These are phyloP conservation scores for Hyles lineata DNA, from an alignment of 2,888 invertebrate species.

Conservation along the genomic window DNA sequence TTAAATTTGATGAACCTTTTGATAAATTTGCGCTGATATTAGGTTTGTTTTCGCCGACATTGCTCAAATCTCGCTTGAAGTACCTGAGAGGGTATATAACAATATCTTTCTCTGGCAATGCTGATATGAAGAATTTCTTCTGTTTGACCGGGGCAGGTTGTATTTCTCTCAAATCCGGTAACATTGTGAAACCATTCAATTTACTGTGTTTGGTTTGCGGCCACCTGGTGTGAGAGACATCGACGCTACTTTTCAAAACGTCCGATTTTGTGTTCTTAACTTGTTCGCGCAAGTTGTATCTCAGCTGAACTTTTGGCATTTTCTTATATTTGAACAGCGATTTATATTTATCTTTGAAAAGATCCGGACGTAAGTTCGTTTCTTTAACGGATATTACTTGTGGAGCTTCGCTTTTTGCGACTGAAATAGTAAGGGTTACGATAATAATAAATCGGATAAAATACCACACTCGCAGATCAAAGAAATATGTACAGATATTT, in stretches of 20 bases:
- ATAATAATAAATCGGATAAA: neutral
- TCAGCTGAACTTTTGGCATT: slow-evolving; percentile 65
- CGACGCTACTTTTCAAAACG: slow-evolving; percentile 49
- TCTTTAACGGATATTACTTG: slow-evolving; percentile 27
- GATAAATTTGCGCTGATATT: slow-evolving; percentile 49
- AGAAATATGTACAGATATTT: neutral
- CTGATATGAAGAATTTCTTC: slow-evolving; percentile 42
- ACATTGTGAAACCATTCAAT: slow-evolving; percentile 41
- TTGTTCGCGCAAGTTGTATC: slow-evolving; percentile 69
- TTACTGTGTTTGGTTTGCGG: slow-evolving; percentile 55
- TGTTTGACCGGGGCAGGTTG: slow-evolving; percentile 28
- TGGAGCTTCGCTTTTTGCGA: slow-evolving; percentile 35
- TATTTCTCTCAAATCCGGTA: slow-evolving; percentile 33
- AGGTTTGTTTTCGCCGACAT: slow-evolving; percentile 44
- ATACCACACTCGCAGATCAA: neutral
- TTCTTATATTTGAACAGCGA: slow-evolving; percentile 63
- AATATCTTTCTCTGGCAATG: slow-evolving; percentile 40
- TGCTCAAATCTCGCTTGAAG: slow-evolving; percentile 62
- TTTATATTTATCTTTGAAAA: slow-evolving; percentile 65
- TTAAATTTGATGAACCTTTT: slow-evolving; percentile 42
- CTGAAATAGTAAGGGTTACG: slow-evolving; percentile 31
- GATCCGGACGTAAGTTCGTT: slow-evolving; percentile 50
- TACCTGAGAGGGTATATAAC: slow-evolving; percentile 51
- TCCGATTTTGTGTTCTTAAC: slow-evolving; percentile 65
- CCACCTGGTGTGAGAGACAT: slow-evolving; percentile 67